Base-by-base conservation (phyloP, 2,888 invertebrate genomes). In the Lepidonotus clava region DNA sequence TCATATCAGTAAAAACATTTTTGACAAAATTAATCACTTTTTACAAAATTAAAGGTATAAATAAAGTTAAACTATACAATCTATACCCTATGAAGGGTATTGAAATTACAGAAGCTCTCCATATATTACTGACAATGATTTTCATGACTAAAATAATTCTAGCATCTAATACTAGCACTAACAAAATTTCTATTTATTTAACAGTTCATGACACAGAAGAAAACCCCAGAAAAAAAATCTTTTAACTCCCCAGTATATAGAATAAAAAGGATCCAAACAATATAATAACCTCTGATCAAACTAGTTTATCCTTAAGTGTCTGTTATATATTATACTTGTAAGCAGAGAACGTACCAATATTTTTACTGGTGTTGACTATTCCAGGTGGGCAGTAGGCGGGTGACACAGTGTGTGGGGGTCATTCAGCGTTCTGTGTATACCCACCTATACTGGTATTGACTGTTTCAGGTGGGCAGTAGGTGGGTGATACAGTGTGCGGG, bases 21-120 rank as follows among this genome's bases (percentile, higher is more conserved):
- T 92, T 89, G 92, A 93, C 93, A 87, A 89, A 91, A 90, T 6
- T 28, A 36, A 6, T 66, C 28, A 89, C 92, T 1, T 18, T 18
- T 46, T 18, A 46, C 18, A 18, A 11, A 18, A 11, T 46, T 46
- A 46, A 11, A 11, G 8, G 46, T 8, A 46, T 46, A 46, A 11
- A 18, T 8, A 46, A 46, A 46, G 8, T 18, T 46, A 46, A 18
- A 46, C 46, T 46, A 11, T 46, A 18, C 46, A 46, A 18, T 11
- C 46, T 18, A 11, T 46, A 46, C 46, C 8, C 46, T 46, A 18
- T 18, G 46, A 11, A 46, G 46, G 8, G 46, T 18, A 46, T 11
- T 46, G 46, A 46, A 46, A 18, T 8, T 11, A 11, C 46, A 46
- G 18, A 46, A 11, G 8, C 18, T 46, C 8, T 46, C 46, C 18